Evolutionary conservation across 2,797 vertebrate species (phyloP), one percentile per base, ranked within the genome.

Genomic region (Phataginus tetradactyla): DNA sequence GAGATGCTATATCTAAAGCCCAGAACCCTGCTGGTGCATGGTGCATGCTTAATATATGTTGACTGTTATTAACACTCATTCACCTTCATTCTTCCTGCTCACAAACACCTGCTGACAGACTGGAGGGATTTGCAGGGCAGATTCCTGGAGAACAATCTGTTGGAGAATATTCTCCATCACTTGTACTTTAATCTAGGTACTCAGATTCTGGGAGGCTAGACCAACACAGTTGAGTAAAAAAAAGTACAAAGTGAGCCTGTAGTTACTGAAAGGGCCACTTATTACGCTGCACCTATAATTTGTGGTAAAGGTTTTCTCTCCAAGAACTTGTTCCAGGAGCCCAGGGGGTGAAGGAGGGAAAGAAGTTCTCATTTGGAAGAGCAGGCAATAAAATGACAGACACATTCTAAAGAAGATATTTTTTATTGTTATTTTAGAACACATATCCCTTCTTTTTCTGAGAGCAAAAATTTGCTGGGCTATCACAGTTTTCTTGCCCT

Each of bases 371-470:
- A 51, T 37, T 39, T 51, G 39, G 75, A 92, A 90, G 2, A 69
- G 25, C 4, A 61, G 51, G 25, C 14, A 71, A 51, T 34, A 91
- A 81, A 71, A 84, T 72, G 55, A 64, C 34, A 87, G 14, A 21
- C 7, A 55, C 18, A 77, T 91, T 94, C 72, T 75, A 61, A 53
- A 88, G 55, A 37, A 79, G 10, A 77, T 9, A 63, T 10, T 53
- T 94, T 69, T 93, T 51, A 69, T 64, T 92, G 57, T 79, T 80
- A 63, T 55, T 61, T 94, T 74, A 86, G 15, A 94, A 93, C 34
- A 78, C 51, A 3, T 32, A 61, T 49, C 51, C 85, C 18, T 55
- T 53, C 42, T 72, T 94, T 81, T 81, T 15, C 34, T 85, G 64
- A 83, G 61, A 49, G 29, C 61, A 84, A 53, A 89, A 39, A 66